Evolutionary conservation across 2,888 invertebrate genomes (phyloP).

Genomic region (Caradrina kadenii): DNA sequence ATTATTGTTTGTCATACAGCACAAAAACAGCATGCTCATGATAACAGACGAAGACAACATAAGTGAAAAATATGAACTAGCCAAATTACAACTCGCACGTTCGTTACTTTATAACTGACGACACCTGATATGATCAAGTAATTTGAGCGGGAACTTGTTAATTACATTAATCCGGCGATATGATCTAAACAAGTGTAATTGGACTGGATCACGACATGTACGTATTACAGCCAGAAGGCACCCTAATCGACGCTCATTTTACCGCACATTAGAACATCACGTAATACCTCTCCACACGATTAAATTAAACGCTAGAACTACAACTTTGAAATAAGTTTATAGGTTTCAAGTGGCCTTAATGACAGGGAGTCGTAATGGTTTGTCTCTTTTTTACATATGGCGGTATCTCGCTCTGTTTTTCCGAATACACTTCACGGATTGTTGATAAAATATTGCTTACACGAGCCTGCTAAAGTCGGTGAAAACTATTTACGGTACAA

Average conservation of each 20-base stretch:
- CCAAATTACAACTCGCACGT: constrained; percentile 7
- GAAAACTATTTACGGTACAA: background rate
- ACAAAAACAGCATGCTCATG: too few relatives aligned
- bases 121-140: constrained; percentile 74
- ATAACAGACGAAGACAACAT: background rate
- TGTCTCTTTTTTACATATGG: background rate
- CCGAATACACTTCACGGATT: background rate
- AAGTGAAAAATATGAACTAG: background rate
- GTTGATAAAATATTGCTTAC: background rate
- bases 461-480: background rate
- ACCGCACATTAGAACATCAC: constrained; percentile 46
- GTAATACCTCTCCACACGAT: constrained; percentile 55
- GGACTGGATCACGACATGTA: constrained; percentile 73
- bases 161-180: constrained; percentile 81
- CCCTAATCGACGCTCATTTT: constrained; percentile 62
- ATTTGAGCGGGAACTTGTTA: constrained; percentile 77
- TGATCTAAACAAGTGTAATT: constrained; percentile 78
- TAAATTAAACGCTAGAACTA: constrained; percentile 57
- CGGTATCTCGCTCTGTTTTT: background rate
- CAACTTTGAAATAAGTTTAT: constrained; percentile 34
- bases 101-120: constrained; percentile 75
- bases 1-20: too few relatives aligned
- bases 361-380: background rate
- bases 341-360: constrained; percentile 20
- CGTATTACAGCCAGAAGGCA: constrained; percentile 65